Conservation (phyloP, 2,888 invertebrate genomes). For the Dicycla oo region DNA sequence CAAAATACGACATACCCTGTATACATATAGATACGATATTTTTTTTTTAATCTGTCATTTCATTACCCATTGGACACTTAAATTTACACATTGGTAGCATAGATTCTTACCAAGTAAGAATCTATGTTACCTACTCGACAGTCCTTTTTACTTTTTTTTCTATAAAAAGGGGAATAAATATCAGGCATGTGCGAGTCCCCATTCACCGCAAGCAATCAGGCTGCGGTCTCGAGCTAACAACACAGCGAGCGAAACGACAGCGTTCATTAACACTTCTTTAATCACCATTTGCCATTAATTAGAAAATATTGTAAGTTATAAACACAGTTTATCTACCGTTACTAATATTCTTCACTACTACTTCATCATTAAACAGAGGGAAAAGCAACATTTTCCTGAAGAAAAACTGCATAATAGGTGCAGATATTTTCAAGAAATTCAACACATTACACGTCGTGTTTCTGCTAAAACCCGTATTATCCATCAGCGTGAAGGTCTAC, state of each 20-base stretch:
- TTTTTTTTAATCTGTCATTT: not conserved
- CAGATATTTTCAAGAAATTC: not conserved
- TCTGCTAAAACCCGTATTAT: not conserved
- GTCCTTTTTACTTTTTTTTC: not conserved
- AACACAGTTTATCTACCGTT: not conserved
- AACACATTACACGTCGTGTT: not conserved
- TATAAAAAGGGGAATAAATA: not conserved
- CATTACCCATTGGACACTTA: not conserved
- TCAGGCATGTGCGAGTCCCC: slow-evolving; percentile 1
- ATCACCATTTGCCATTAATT: slow-evolving; percentile 25
- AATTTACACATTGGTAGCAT: too few relatives aligned
- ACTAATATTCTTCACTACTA: not conserved
- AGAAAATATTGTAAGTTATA: slow-evolving; percentile 11
- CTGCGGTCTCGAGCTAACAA: slow-evolving; percentile 32
- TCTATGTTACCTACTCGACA: not conserved
- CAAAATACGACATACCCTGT: not conserved
- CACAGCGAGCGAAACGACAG: slow-evolving; percentile 2
- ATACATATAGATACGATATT: too few relatives aligned
- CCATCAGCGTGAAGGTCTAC: slow-evolving; percentile 18
- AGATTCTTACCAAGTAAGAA: not conserved
- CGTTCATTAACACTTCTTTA: slow-evolving; percentile 42
- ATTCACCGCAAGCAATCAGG: slow-evolving; percentile 35
- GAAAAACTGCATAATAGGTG: not conserved
- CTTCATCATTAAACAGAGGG: not conserved
- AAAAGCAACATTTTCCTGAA: not conserved